A percentile compares a stretch with the other conserved stretches of the same genome.
phyloP scores from a whole-genome alignment of 2,113 vertebrate species.

The Vireo altiloquus region DNA sequence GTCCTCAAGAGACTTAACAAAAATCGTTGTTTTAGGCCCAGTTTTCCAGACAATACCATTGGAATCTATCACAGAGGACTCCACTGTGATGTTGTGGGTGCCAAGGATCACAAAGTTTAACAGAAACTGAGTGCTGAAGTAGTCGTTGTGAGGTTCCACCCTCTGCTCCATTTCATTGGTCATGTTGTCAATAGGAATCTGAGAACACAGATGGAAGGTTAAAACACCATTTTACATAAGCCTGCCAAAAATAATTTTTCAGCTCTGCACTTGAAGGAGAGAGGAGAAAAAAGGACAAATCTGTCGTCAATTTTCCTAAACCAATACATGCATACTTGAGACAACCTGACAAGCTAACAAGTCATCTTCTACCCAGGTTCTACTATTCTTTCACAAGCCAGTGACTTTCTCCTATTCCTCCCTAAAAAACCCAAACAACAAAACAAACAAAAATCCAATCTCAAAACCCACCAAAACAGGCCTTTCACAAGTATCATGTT shows the following conservation, averaged over 20 bases:
- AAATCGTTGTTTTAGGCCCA: conserved; percentile 87
- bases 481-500: not conserved
- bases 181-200: conserved; percentile 87
- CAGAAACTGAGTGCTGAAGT: conserved; percentile 98
- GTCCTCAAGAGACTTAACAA: conserved; percentile 93
- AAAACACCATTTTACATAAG: not conserved
- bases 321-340: not conserved
- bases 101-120: conserved; percentile 91
- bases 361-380: not conserved
- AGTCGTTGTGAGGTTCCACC: conserved; percentile 97
- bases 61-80: conserved; percentile 92
- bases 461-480: not conserved
- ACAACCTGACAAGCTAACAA: not conserved
- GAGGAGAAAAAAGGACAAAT: not conserved
- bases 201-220: conserved; percentile 13
- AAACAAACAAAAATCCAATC: not conserved
- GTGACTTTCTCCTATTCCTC: not conserved
- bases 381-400: not conserved
- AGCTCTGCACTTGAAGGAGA: not conserved
- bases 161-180: conserved; percentile 95
- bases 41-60: conserved; percentile 93
- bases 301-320: not conserved
- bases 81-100: conserved; percentile 90
- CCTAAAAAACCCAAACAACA: not conserved
- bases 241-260: not conserved